These are phyloP conservation scores for Agrypnia vestita DNA, from an alignment of 1,140 invertebrate species.

Conservation along the genomic window DNA sequence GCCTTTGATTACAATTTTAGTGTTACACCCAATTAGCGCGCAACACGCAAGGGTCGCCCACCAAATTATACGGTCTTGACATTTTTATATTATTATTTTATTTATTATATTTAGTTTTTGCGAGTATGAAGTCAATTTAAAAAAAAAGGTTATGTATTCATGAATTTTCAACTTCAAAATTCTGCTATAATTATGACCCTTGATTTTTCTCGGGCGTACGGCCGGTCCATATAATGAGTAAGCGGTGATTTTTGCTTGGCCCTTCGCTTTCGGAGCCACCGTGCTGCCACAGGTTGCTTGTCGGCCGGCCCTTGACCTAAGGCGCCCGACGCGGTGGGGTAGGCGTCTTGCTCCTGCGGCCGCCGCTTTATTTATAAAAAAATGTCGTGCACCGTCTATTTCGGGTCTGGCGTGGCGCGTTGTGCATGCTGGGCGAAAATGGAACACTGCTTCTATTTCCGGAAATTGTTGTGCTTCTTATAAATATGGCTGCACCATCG, in stretches of 20 bases:
- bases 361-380: conserved; percentile 27
- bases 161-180: too few species aligned
- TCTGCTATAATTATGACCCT: background rate
- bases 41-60: too few species aligned
- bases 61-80: too few species aligned
- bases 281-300: background rate
- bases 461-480: conserved; percentile 30
- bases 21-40: too few species aligned
- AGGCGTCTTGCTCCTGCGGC: conserved; percentile 10
- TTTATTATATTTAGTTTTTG: too few species aligned
- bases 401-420: conserved; percentile 30
- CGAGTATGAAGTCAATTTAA: too few species aligned
- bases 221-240: background rate
- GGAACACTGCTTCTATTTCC: conserved; percentile 41
- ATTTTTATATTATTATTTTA: too few species aligned
- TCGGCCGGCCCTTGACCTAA: conserved; percentile 37
- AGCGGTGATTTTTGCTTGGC: background rate
- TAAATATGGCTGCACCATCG: conserved; percentile 17
- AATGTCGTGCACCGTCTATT: conserved; percentile 32
- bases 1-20: too few species aligned
- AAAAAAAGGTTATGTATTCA: too few species aligned
- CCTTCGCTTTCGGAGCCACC: background rate
- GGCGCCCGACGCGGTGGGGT: background rate
- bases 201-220: conserved; percentile 6
- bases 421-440: conserved; percentile 41